A percentile compares a stretch with the other conserved stretches of the same genome.
Evolutionary conservation across 1,140 invertebrate genomes (phyloP).

Genomic region (Drosophila sp.): DNA sequence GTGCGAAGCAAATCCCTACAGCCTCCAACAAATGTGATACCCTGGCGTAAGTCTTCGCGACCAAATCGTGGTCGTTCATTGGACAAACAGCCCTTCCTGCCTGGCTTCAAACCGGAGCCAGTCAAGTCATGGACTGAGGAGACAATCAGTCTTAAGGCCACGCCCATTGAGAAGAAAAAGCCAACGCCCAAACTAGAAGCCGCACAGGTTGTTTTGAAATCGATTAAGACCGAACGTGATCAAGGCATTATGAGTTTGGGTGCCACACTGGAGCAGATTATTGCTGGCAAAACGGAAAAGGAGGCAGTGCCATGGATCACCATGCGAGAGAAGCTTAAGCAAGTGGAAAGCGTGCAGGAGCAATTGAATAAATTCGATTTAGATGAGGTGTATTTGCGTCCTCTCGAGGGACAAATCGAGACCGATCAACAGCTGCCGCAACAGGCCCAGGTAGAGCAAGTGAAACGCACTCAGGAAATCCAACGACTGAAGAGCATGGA

Average conservation of each 20-base stretch:
- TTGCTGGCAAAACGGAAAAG: slow-evolving; percentile 73
- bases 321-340: slow-evolving; percentile 79
- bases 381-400: slow-evolving; percentile 76
- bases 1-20: slow-evolving; percentile 75
- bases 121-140: slow-evolving; percentile 85
- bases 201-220: slow-evolving; percentile 78
- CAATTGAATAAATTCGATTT: slow-evolving; percentile 77
- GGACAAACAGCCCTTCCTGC: slow-evolving; percentile 71
- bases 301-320: slow-evolving; percentile 81
- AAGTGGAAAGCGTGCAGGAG: slow-evolving; percentile 74
- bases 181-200: slow-evolving; percentile 80
- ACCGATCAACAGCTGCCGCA: slow-evolving; percentile 62
- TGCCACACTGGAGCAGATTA: slow-evolving; percentile 74
- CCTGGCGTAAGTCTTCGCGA: slow-evolving; percentile 77
- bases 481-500: slow-evolving; percentile 81
- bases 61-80: slow-evolving; percentile 76
- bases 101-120: slow-evolving; percentile 77
- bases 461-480: slow-evolving; percentile 68
- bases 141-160: slow-evolving; percentile 85
- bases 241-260: slow-evolving; percentile 77
- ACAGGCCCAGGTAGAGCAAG: slow-evolving; percentile 65
- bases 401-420: slow-evolving; percentile 64
- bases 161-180: slow-evolving; percentile 79
- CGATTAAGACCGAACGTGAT: slow-evolving; percentile 77
- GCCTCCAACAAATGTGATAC: slow-evolving; percentile 73